These are phyloP conservation scores for Nymphalis urticae DNA, from an alignment of 2,888 invertebrate genomes.

Conservation along the genomic window DNA sequence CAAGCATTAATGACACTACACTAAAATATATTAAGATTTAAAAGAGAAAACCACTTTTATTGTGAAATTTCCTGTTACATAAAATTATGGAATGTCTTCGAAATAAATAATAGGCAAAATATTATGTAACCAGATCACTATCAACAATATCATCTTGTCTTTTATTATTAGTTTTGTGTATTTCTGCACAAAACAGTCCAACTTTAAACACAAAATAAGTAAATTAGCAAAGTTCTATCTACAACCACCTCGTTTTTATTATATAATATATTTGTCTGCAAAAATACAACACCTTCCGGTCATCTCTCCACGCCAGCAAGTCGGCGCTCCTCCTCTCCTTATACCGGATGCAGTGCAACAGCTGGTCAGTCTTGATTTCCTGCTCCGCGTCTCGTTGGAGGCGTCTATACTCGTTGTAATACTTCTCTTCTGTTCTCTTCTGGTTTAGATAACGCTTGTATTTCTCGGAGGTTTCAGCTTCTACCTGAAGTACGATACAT, in stretches of 20 bases:
- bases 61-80: too few relatives aligned
- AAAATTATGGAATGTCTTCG: too few relatives aligned
- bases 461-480: slow-evolving; percentile 64
- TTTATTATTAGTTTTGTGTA: too few relatives aligned
- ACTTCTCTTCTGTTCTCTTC: slow-evolving; percentile 67
- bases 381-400: slow-evolving; percentile 53
- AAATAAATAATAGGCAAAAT: too few relatives aligned
- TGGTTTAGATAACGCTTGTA: slow-evolving; percentile 73
- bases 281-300: slow-evolving; percentile 53
- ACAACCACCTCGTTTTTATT: neutral
- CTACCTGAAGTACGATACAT: slow-evolving; percentile 50
- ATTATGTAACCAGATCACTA: too few relatives aligned
- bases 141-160: too few relatives aligned
- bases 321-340: slow-evolving; percentile 61
- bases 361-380: slow-evolving; percentile 48
- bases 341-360: slow-evolving; percentile 56
- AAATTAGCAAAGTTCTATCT: too few relatives aligned
- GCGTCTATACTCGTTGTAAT: slow-evolving; percentile 65
- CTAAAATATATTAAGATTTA: too few relatives aligned
- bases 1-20: too few relatives aligned
- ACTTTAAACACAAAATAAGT: too few relatives aligned
- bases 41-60: too few relatives aligned
- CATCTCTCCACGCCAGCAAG: slow-evolving; percentile 55
- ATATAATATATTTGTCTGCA: neutral
- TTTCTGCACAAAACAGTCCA: too few relatives aligned